A percentile compares a stretch with the other conserved stretches of the same genome.
phyloP scores from a whole-genome alignment of 2,888 invertebrate species.

The Alcis repandata region DNA sequence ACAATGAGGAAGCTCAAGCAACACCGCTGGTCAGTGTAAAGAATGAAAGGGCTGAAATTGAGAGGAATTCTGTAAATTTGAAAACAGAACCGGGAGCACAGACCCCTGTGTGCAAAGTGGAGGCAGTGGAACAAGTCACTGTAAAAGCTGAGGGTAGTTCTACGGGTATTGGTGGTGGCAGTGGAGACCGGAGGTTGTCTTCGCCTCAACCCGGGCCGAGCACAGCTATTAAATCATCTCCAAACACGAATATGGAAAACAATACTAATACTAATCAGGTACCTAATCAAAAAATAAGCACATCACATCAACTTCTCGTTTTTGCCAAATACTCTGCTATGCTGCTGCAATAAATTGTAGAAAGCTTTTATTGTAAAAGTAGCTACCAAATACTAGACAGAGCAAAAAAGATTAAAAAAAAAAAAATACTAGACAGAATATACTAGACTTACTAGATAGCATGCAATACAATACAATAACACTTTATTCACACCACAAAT shows the following conservation, averaged over 20 bases:
- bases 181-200: constrained; percentile 61
- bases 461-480: too few relatives aligned
- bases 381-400: too few relatives aligned
- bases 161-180: constrained; percentile 43
- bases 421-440: too few relatives aligned
- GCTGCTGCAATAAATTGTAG: too few relatives aligned
- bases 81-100: constrained; percentile 61
- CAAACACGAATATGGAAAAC: constrained; percentile 46
- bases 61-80: constrained; percentile 41
- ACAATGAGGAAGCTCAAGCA: constrained; percentile 20
- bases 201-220: constrained; percentile 80
- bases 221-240: constrained; percentile 53
- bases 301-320: too few relatives aligned
- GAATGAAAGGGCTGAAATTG: constrained; percentile 14
- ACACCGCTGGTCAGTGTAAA: constrained; percentile 25
- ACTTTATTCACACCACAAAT: too few relatives aligned
- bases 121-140: constrained; percentile 53
- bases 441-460: background rate
- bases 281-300: background rate
- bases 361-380: too few relatives aligned
- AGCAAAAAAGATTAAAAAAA: too few relatives aligned
- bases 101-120: constrained; percentile 42
- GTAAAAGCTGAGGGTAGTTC: constrained; percentile 65
- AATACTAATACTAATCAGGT: constrained; percentile 57
- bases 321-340: too few relatives aligned